Evolutionary conservation across 1,140 invertebrate species (phyloP).

Genomic region (Venturia canescens): DNA sequence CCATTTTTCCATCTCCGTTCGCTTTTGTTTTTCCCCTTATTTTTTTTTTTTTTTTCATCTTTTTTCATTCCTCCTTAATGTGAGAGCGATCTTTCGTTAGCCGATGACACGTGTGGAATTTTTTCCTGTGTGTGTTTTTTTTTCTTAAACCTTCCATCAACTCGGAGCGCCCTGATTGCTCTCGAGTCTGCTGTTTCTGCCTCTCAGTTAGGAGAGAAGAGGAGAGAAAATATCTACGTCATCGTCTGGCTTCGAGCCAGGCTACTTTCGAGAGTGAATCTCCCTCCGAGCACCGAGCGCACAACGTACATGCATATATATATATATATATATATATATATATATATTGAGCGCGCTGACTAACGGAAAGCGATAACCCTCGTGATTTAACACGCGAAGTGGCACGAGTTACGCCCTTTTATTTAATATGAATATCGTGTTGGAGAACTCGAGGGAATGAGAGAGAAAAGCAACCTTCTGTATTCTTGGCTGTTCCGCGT

Average conservation of each 20-base stretch:
- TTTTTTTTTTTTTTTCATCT: neutral
- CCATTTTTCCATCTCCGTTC: neutral
- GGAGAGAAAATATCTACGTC: conserved; percentile 9
- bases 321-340: too few relatives aligned
- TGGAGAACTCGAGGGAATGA: neutral
- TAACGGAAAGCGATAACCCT: neutral
- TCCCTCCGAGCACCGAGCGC: neutral
- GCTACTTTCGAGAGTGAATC: conserved; percentile 20
- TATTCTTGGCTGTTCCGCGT: conserved; percentile 12
- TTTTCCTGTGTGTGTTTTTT: neutral
- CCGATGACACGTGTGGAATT: conserved; percentile 3
- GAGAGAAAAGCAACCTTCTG: conserved; percentile 17
- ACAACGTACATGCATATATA: neutral
- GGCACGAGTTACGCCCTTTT: neutral
- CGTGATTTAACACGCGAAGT: neutral
- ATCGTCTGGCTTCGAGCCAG: conserved; percentile 19
- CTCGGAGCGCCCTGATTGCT: conserved; percentile 24
- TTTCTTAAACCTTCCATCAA: conserved; percentile 26
- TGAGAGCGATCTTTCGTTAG: conserved; percentile 6
- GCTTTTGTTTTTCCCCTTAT: neutral
- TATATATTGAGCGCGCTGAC: neutral
- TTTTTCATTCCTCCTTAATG: neutral
- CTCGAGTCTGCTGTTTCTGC: conserved; percentile 22
- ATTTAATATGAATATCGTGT: neutral
- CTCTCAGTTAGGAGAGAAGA: neutral